Evolutionary conservation across 2,113 vertebrate genomes (phyloP), one percentile per base, ranked within the genome.

Genomic region (Pogonocichla stellata): DNA sequence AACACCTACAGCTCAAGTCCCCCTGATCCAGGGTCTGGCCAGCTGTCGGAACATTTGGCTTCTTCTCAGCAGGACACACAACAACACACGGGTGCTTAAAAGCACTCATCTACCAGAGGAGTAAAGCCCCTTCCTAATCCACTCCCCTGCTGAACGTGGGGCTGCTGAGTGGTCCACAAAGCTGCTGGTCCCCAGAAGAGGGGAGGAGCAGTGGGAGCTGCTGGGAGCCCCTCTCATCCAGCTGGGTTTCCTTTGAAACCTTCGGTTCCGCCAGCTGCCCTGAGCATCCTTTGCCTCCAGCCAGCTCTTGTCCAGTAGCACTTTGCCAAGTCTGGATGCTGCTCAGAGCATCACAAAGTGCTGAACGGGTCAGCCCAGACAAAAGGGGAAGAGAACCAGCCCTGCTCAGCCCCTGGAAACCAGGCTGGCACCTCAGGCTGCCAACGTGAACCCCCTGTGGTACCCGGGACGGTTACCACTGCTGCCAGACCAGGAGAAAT

Each of bases 71-170:
- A 92, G 94, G 95, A 95, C 6, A 3, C 82, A 88, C 79, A 90
- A 82, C 78, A 85, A 45, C 90, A 93, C 85, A 15, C 0, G 1
- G 77, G 64, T 15, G 50, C 82, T 95, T 80, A 73, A 71, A 74
- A 94, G 69, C 88, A 3, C 75, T 93, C 58, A 42, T 80, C 90
- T 18, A 23, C 3, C 18, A 43, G 75, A 56, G 90, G 40, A 93
- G 69, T n/a, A 96, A 93, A 96, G 79, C 90, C 88, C 88, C 85
- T 73, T 94, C 67, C 72, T 95, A 95, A 96, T 95, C 96, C 91
- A 66, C 71, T 29, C 79, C 45, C 43, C n/a, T 6, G 15, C 25
- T 13, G 47, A 66, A 31, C 1, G 3, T 0, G 19, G 58, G 78
- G 83, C 71, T 74, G 79, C 71, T 0, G 26, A 43, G 38, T 2